phyloP scores from a whole-genome alignment of 2,113 vertebrate species.

The Gymnorhina tibicen region DNA sequence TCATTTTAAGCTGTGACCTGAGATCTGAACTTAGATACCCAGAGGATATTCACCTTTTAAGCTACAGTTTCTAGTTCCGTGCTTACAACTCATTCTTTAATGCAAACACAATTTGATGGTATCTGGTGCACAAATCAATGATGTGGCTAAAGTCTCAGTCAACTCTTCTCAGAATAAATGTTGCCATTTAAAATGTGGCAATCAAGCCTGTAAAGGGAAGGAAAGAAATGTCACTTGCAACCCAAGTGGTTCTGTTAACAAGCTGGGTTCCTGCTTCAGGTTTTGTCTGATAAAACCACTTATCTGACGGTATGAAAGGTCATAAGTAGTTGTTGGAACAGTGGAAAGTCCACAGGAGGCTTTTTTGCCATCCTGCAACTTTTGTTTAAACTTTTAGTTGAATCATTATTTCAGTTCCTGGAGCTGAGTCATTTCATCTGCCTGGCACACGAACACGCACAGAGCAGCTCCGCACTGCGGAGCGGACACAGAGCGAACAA shows the following conservation, averaged over 20 bases:
- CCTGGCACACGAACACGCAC: accelerated
- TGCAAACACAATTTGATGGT: not conserved
- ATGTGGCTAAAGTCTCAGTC: not conserved
- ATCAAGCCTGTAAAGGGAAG: slow-evolving; percentile 18
- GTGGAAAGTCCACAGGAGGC: slow-evolving; percentile 23
- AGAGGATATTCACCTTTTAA: not conserved
- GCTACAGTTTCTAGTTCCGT: not conserved
- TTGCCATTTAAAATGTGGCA: slow-evolving; percentile 39
- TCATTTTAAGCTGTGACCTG: not conserved
- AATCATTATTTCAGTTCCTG: slow-evolving; percentile 15
- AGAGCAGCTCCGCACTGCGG: accelerated
- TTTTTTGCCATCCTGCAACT: not conserved
- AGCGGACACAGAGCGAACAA: not conserved
- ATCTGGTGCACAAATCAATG: not conserved
- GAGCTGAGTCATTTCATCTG: not conserved
- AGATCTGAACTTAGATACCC: not conserved
- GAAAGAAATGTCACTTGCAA: slow-evolving; percentile 35
- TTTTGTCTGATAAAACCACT: slow-evolving; percentile 12
- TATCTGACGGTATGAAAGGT: slow-evolving; percentile 21
- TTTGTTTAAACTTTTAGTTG: not conserved
- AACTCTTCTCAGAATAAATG: slow-evolving; percentile 32
- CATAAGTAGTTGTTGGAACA: not conserved
- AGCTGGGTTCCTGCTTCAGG: slow-evolving; percentile 4
- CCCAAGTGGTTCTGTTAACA: slow-evolving; percentile 29
- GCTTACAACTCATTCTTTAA: not conserved